phyloP scores from a whole-genome alignment of 1,140 invertebrate genomes.

The Zaprionus capensis region DNA sequence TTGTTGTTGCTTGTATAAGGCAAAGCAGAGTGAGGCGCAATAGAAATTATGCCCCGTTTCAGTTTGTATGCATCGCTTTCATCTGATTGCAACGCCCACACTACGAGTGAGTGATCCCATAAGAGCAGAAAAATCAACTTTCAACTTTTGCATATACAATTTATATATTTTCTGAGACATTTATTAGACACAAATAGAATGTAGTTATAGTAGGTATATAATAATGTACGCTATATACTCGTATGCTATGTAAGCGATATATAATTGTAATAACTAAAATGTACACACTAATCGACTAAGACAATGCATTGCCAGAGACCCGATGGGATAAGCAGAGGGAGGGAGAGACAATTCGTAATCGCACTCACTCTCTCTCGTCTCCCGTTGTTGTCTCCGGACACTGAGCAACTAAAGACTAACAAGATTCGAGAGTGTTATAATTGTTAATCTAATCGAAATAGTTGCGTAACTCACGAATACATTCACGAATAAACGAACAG shows the following conservation, averaged over 20 bases:
- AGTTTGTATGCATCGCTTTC: neutral
- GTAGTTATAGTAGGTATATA: conserved; percentile 53
- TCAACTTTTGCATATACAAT: conserved; percentile 65
- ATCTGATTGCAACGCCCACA: conserved; percentile 51
- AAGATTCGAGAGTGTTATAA: conserved; percentile 51
- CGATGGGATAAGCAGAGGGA: neutral
- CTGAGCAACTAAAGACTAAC: conserved; percentile 74
- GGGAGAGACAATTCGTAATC: neutral
- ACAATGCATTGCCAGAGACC: conserved; percentile 67
- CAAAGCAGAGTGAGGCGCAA: neutral
- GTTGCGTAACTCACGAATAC: conserved; percentile 47
- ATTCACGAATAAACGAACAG: conserved; percentile 51
- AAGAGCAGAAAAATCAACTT: conserved; percentile 45
- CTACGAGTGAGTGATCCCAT: neutral
- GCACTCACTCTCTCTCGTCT: neutral
- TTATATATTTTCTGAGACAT: conserved; percentile 75
- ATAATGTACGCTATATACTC: conserved; percentile 58
- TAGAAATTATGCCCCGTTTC: neutral
- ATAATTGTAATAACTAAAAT: conserved; percentile 76
- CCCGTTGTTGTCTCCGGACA: conserved; percentile 14
- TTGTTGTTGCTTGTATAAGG: conserved; percentile 5
- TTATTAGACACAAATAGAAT: conserved; percentile 82
- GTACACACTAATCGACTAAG: conserved; percentile 80
- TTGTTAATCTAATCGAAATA: conserved; percentile 44
- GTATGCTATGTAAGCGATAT: conserved; percentile 72